A percentile compares a stretch with the other conserved stretches of the same genome.
phyloP scores from a whole-genome alignment of 2,888 invertebrate genomes.

The Lymantria monacha region DNA sequence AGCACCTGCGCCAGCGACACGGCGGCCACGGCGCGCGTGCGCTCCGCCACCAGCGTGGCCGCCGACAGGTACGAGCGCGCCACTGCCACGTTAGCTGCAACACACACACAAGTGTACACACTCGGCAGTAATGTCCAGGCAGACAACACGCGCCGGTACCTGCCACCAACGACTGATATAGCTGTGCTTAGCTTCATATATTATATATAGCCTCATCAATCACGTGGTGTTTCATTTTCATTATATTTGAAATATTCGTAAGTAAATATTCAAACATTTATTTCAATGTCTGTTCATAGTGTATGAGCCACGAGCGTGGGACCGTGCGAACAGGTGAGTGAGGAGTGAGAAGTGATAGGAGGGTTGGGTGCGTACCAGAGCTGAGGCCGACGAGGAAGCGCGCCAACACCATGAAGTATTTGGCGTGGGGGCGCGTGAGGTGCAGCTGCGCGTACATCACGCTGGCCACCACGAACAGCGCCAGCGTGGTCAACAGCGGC shows the following conservation, averaged over 20 bases:
- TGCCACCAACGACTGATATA: no score
- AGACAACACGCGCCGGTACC: no score
- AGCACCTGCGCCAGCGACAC: constrained; percentile 92
- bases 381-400: constrained; percentile 92
- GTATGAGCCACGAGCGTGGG: no score
- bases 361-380: constrained; percentile 81
- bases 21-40: constrained; percentile 92
- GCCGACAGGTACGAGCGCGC: constrained; percentile 92
- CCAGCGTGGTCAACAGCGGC: constrained; percentile 87
- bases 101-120: background rate
- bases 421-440: constrained; percentile 83
- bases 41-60: constrained; percentile 89
- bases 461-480: constrained; percentile 88
- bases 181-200: no score
- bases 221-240: no score
- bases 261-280: no score
- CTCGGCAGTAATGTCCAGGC: background rate
- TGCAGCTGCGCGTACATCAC: constrained; percentile 89
- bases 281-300: no score
- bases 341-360: no score
- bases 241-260: no score
- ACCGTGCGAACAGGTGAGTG: no score
- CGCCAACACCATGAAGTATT: constrained; percentile 88
- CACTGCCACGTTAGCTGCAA: constrained; percentile 89
- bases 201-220: no score